These are phyloP conservation scores for Matsumurasca onukii DNA, from an alignment of 1,140 invertebrate genomes.

Conservation along the genomic window DNA sequence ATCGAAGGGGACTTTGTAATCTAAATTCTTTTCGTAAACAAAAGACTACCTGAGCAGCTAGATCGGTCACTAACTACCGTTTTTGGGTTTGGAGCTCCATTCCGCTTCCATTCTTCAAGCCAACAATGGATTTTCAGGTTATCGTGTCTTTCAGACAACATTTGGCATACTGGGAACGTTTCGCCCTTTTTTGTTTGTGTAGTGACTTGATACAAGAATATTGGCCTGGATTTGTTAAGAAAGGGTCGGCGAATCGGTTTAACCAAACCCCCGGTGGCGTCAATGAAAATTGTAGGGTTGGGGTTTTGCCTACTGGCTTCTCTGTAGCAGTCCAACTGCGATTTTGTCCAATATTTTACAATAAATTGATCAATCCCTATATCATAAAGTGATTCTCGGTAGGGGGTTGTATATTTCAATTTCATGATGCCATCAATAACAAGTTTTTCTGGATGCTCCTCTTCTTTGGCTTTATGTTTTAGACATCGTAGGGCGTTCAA, in stretches of 20 bases:
- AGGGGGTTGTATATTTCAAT: slow-evolving; percentile 24
- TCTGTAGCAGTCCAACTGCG: slow-evolving; percentile 30
- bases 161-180: slow-evolving; percentile 35
- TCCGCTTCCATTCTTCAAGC: slow-evolving; percentile 37
- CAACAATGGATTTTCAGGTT: slow-evolving; percentile 36
- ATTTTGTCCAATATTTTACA: no score
- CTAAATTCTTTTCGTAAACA: no score
- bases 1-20: no score
- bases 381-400: slow-evolving; percentile 8
- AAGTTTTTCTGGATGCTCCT: no score
- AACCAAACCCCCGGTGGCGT: slow-evolving; percentile 34
- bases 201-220: slow-evolving; percentile 36
- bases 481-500: no score
- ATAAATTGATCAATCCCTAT: slow-evolving; percentile 33
- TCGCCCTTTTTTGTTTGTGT: not conserved
- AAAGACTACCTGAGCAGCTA: no score
- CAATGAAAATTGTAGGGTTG: slow-evolving; percentile 19
- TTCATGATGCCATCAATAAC: no score
- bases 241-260: slow-evolving; percentile 26
- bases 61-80: slow-evolving; percentile 36
- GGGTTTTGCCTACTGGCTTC: not conserved
- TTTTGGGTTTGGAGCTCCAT: slow-evolving; percentile 38
- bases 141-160: slow-evolving; percentile 36
- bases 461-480: not conserved
- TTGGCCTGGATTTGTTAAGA: no score